phyloP scores from a whole-genome alignment of 1,140 invertebrate genomes.

The Pseudomyrmex cubaensis region DNA sequence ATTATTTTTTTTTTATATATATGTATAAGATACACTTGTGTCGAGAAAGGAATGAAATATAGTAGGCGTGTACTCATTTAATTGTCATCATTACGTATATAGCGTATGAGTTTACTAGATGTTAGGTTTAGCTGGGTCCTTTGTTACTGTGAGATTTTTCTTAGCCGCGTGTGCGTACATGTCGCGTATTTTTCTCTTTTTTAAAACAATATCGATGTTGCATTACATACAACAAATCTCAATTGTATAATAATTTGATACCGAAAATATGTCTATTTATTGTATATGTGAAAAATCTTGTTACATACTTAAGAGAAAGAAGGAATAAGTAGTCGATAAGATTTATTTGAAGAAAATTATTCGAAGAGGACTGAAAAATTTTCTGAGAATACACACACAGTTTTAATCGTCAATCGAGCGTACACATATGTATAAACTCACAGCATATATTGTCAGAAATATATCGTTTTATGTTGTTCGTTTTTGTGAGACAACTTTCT shows the following conservation, averaged over 20 bases:
- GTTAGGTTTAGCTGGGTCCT: slow-evolving; percentile 12
- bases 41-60: background rate
- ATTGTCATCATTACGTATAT: slow-evolving; percentile 24
- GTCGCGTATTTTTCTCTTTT: slow-evolving; percentile 1
- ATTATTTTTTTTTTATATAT: background rate
- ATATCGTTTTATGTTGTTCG: slow-evolving; percentile 23
- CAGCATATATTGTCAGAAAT: background rate
- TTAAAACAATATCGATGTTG: slow-evolving; percentile 16
- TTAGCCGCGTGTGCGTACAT: background rate
- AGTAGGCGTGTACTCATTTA: background rate
- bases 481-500: slow-evolving; percentile 54
- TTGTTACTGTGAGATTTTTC: slow-evolving; percentile 9
- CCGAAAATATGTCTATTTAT: slow-evolving; percentile 24
- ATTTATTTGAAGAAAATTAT: slow-evolving; percentile 15
- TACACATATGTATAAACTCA: background rate
- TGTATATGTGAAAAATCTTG: background rate
- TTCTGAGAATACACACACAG: background rate
- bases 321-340: slow-evolving; percentile 22
- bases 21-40: background rate
- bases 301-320: slow-evolving; percentile 18
- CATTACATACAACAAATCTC: slow-evolving; percentile 23
- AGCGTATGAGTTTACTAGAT: slow-evolving; percentile 33
- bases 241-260: slow-evolving; percentile 32
- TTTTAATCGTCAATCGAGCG: background rate
- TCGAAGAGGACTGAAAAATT: background rate